Evolutionary conservation across 1,140 invertebrate species (phyloP).

Genomic region (Diorhabda elongata): DNA sequence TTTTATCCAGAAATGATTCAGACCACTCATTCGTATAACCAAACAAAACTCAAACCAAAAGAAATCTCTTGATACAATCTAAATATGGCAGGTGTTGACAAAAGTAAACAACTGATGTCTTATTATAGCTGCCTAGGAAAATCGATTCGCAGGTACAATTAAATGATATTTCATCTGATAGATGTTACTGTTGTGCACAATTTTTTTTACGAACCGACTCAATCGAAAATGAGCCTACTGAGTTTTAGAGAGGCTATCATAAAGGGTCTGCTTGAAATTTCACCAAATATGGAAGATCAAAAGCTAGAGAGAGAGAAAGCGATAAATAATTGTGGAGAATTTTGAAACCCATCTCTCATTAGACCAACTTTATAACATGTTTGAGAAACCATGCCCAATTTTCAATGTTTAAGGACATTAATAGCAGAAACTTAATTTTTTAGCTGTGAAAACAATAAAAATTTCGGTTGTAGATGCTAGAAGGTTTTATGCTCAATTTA

Average conservation of each 20-base stretch:
- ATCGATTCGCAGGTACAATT: not conserved
- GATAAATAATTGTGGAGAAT: not conserved
- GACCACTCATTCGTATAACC: slow-evolving; percentile 3
- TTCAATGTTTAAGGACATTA: not conserved
- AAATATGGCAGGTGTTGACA: slow-evolving; percentile 8
- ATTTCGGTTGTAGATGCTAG: not conserved
- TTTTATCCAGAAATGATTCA: slow-evolving; percentile 10
- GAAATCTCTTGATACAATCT: slow-evolving; percentile 9
- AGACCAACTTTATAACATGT: too few relatives aligned
- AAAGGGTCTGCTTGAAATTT: not conserved
- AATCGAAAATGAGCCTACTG: not conserved
- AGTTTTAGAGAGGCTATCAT: not conserved
- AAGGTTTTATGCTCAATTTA: too few relatives aligned
- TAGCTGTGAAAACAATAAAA: not conserved
- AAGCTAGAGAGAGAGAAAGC: too few relatives aligned
- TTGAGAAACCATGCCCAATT: not conserved
- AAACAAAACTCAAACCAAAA: slow-evolving; percentile 17
- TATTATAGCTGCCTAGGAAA: too few relatives aligned
- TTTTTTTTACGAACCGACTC: not conserved
- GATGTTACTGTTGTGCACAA: slow-evolving; percentile 7
- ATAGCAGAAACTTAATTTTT: not conserved
- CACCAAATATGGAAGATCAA: not conserved
- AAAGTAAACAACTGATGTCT: not conserved
- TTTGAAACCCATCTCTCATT: not conserved
- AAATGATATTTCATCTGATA: slow-evolving; percentile 13